Conservation (phyloP, 2,888 invertebrate genomes). For the Cephus rjabovi region DNA sequence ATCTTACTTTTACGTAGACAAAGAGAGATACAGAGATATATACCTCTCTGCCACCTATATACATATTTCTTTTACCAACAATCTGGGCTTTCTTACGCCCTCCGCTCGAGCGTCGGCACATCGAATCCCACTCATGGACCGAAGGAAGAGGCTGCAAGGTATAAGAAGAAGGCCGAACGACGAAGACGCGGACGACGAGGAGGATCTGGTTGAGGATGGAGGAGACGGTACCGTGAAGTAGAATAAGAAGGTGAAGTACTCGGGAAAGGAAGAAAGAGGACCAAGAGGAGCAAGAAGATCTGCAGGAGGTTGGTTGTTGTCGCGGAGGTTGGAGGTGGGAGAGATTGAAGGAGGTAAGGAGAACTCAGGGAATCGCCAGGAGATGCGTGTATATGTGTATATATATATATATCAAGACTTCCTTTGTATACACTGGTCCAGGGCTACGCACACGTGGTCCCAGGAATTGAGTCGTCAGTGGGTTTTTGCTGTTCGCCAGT, state of each 20-base stretch:
- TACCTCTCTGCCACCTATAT: neutral
- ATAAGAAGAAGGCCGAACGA: no score
- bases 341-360: no score
- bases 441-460: conserved; percentile 20
- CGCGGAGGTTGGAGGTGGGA: no score
- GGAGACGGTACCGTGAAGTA: neutral
- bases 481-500: conserved; percentile 30
- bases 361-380: neutral
- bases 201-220: neutral
- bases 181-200: no score
- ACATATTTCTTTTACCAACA: neutral
- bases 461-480: conserved; percentile 32
- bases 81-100: neutral
- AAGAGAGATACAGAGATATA: neutral
- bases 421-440: neutral
- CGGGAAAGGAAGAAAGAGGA: neutral
- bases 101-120: neutral
- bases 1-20: no score
- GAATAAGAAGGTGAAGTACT: neutral
- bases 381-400: neutral
- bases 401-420: neutral
- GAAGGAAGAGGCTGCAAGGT: neutral
- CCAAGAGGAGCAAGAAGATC: no score
- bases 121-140: neutral
- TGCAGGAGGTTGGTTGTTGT: no score